Base-by-base conservation (phyloP, 2,113 vertebrate species). In the Ctenomys sociabilis region DNA sequence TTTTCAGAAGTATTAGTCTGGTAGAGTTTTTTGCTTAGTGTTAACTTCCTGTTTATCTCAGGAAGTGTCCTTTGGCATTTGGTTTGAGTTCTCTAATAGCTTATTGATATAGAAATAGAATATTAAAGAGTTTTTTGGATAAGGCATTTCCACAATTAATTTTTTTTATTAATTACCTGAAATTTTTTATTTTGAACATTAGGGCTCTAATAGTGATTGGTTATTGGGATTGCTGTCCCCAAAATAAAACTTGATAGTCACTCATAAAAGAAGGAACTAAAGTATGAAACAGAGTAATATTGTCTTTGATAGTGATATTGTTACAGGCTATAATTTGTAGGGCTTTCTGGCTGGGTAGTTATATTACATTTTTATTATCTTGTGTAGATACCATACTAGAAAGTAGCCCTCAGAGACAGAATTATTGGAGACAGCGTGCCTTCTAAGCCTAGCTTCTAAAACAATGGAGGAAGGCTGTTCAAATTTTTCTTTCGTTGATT, bases 401-500 rank as follows among this genome's bases (percentile, higher is more conserved):
- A 88, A 57, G 81, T 93, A 73, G 32, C n/a, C 30, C n/a, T 89
- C 14, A 72, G n/a, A 66, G 61, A 57, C 68, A 84, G 64, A 90
- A 52, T 88, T 89, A 19, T 40, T 90, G 68, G 86, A 94, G 61
- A 92, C 28, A 86, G 45, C 28, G 52, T 22, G 92, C 63, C 61
- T 85, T 93, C 28, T 66, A 63, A 86, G 54, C 86, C 82, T 49
- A 37, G 35, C 4, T n/a, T 84, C 57, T 54, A 52, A 92, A 88
- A 94, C 59, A 91, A n/a, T 78, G 35, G 85, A 95, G 26, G 35
- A 64, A 40, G 12, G 35, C 45, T 30, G 37, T 57, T 95, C 52
- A 86, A 28, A 61, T 86, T 94, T 91, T 97, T 93, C 32, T 66
- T 85, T 75, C 40, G 45, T 45, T 75, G 24, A 85, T 92, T 97